Conservation (phyloP, 2,113 vertebrate species). For the Pseudopipra pipra region DNA sequence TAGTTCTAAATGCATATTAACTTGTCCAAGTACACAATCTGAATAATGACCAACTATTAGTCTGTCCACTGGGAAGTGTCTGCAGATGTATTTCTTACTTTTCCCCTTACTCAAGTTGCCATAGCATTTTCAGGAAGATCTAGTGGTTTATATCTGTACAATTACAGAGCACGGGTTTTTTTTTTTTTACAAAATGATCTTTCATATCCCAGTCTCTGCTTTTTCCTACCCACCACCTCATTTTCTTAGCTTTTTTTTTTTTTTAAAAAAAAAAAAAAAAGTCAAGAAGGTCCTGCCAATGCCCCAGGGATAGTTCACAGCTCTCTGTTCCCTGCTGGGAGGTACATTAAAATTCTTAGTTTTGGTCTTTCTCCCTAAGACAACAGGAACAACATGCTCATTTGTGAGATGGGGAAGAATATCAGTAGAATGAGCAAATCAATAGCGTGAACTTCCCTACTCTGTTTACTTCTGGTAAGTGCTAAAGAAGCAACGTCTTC, state of each 20-base stretch:
- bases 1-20: slow-evolving; percentile 14
- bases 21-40: not conserved
- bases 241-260: not conserved
- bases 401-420: slow-evolving; percentile 63
- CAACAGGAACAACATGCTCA: slow-evolving; percentile 59
- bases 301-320: not conserved
- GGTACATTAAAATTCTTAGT: slow-evolving; percentile 47
- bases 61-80: not conserved
- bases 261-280: not conserved
- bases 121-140: not conserved
- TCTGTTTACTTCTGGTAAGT: slow-evolving; percentile 60
- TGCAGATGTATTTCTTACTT: not conserved
- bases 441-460: slow-evolving; percentile 58
- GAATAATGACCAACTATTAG: slow-evolving; percentile 5
- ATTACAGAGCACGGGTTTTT: not conserved
- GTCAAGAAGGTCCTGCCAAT: not conserved
- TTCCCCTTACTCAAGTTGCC: not conserved
- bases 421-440: slow-evolving; percentile 61
- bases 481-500: slow-evolving; percentile 59
- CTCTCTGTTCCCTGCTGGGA: slow-evolving; percentile 39
- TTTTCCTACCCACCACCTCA: not conserved
- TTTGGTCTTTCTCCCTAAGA: slow-evolving; percentile 62
- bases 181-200: not conserved
- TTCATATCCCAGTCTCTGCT: not conserved
- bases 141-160: not conserved